phyloP scores from a whole-genome alignment of 1,140 invertebrate species.

The Sarcophaga bullata region DNA sequence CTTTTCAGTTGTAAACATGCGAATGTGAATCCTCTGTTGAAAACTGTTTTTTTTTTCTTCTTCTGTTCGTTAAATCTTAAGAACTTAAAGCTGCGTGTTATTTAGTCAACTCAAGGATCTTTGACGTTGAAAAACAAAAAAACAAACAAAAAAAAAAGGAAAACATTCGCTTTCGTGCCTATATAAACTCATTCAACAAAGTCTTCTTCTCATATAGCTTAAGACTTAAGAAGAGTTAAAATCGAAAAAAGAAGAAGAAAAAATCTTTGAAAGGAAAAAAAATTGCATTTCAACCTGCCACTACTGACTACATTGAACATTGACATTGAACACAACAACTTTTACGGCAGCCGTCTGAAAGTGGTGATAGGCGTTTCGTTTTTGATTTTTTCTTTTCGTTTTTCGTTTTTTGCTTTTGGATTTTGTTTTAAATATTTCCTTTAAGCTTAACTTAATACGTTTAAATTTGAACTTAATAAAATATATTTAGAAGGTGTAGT shows the following conservation, averaged over 20 bases:
- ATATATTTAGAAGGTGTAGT: too few relatives aligned
- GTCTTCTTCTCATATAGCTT: conserved; percentile 17
- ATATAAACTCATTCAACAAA: conserved; percentile 38
- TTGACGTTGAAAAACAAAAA: neutral
- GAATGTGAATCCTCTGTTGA: conserved; percentile 1
- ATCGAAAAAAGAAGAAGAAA: neutral
- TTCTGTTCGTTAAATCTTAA: neutral
- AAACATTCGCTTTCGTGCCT: conserved; percentile 38
- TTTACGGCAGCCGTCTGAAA: conserved; percentile 36
- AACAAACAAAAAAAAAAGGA: too few relatives aligned
- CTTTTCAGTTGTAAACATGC: conserved; percentile 1
- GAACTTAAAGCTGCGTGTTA: conserved; percentile 16
- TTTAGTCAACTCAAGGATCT: neutral
- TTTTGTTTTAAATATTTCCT: neutral
- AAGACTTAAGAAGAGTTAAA: neutral
- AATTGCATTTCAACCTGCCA: conserved; percentile 33
- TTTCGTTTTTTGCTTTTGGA: neutral
- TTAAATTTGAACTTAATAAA: conserved; percentile 37
- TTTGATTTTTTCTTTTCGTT: conserved; percentile 5
- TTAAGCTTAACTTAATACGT: conserved; percentile 37
- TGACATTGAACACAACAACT: conserved; percentile 26
- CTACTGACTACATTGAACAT: conserved; percentile 21
- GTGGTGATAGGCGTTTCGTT: conserved; percentile 37
- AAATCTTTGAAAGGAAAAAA: neutral
- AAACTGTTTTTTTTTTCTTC: neutral